Base-by-base conservation (phyloP, 2,797 vertebrate species). In the Nannoperca australis region DNA sequence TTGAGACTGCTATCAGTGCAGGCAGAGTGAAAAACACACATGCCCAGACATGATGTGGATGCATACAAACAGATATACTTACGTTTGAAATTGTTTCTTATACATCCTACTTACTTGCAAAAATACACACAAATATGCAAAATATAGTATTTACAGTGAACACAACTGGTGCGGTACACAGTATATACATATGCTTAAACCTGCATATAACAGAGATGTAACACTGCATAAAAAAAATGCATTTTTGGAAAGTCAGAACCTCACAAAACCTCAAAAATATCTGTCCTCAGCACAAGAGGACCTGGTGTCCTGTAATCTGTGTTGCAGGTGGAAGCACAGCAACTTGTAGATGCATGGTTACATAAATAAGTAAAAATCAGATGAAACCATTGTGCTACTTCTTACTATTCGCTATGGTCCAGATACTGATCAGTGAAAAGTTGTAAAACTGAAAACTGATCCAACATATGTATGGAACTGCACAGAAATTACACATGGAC, bases 1-100 rank as follows among this genome's bases (percentile, higher is more conserved):
- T 32, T 44, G 71, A 76, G 54, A 50, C 67, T 15, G 58, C 59
- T 77, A 73, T 82, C 73, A 59, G 80, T 22, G 56, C 47, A 9
- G 50, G n/a, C n/a, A 49, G 56, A 60, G 65, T 56, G 67, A 59
- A 72, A 72, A 51, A 60, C 63, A 69, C 66, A 40, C 65, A 54
- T 11, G n/a, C 42, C 38, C n/a, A 32, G 17, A 54, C 27, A 22
- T 36, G 53, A 40, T 71, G 73, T 56, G 17, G 22, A 20, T 44
- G 18, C 45, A 40, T 8, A 42, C 20, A 24, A 18, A 22, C 27
- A 63, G 22, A 2, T 27, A 34, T 9, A 49, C 74, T 56, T 69
- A 72, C 45, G 69, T 75, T 72, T 71, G 14, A 42, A 61, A 58
- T 13, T n/a, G 17, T 50, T 68, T 50, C 36, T n/a, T 45, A 10